Base-by-base conservation (phyloP, 2,797 vertebrate species). In the Onychomys leucogaster region DNA sequence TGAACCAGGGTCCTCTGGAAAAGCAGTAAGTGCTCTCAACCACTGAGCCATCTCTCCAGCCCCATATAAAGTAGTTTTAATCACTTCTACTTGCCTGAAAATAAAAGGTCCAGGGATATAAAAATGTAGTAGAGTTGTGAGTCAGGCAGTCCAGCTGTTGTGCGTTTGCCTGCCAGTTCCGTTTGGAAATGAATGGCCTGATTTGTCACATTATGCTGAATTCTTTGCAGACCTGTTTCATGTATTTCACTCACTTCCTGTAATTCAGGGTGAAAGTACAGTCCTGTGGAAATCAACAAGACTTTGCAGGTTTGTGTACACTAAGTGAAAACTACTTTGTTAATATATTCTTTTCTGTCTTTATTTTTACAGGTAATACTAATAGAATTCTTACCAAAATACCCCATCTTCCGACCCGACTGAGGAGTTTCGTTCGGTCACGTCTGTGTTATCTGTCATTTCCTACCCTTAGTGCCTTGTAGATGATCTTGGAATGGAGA, bases 381-480 rank as follows among this genome's bases (percentile, higher is more conserved):
- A 99, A 99, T 99, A 99, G 99, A 99, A 99, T 99, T 99, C 99
- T 98, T 99, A 99, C 99, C 99, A 98, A 99, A 99, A 99, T 99
- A 99, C 98, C 99, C 99, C 98, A 99, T 99, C 99, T 99, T 99
- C 98, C 99, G 99, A 99, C 99, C 99, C 63, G 99, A 99, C 99
- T 99, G 99, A 99, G 98, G 98, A 98, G 96, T 98, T 98, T 82
- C 97, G 93, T 98, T 92, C 96, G 97, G 97, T 98, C 98, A 95
- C 98, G 98, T 98, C 96, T 98, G 94, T 98, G 98, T 99, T 99
- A 98, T 99, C 98, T 99, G 99, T 99, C 99, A 99, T 99, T 98
- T 99, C 99, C 99, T 99, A 99, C 99, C 99, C 99, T 99, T 99
- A 99, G 99, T 99, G 99, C 99, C 99, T 99, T 99, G 99, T 99